These are phyloP conservation scores for Zaprionus vittiger DNA, from an alignment of 1,140 invertebrate species.

Conservation along the genomic window DNA sequence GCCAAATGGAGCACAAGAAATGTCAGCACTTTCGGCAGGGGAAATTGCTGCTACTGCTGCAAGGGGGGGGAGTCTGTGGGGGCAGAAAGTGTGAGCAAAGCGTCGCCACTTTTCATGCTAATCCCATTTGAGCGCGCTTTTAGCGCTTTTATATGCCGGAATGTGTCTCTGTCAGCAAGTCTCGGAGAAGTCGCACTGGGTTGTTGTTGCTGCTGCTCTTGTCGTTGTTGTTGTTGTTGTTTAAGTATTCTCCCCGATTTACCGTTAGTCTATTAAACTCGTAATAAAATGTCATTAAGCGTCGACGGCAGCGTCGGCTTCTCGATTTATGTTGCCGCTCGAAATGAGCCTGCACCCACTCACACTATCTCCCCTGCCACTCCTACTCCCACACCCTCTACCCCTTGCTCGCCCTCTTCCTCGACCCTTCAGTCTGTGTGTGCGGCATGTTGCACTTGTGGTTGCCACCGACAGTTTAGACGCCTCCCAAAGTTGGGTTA, in stretches of 20 bases:
- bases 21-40: constrained; percentile 2
- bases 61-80: background rate
- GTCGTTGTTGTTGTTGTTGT: background rate
- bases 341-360: constrained; percentile 1
- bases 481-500: constrained; percentile 59
- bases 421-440: background rate
- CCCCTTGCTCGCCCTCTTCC: background rate
- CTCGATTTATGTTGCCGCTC: constrained; percentile 63
- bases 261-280: constrained; percentile 49
- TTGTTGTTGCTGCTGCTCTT: constrained; percentile 7
- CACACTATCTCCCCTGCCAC: background rate
- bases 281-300: constrained; percentile 78
- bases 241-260: constrained; percentile 21
- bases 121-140: constrained; percentile 13
- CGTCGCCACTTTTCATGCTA: constrained; percentile 7
- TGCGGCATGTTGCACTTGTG: constrained; percentile 33
- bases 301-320: constrained; percentile 41
- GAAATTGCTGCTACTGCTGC: background rate
- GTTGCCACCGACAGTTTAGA: constrained; percentile 20
- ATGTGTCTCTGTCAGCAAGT: constrained; percentile 1
- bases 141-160: constrained; percentile 1
- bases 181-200: background rate
- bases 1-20: background rate
- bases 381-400: background rate
- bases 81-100: background rate